Evolutionary conservation across 2,888 invertebrate genomes (phyloP).

Genomic region (Balanococcus diminutus): DNA sequence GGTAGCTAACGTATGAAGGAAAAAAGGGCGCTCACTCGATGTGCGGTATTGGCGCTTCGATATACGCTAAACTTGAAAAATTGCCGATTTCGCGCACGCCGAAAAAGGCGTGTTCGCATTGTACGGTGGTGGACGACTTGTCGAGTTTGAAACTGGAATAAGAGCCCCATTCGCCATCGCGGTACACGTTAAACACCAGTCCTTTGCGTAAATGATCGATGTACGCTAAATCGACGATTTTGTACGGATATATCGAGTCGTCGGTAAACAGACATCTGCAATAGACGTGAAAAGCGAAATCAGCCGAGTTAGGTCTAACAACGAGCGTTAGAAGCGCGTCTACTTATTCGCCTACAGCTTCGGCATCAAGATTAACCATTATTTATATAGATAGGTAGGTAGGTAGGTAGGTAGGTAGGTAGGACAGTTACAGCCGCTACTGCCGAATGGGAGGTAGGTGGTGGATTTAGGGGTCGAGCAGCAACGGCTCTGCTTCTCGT

Average conservation of each 20-base stretch:
- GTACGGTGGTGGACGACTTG: constrained; percentile 62
- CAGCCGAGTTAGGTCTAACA: no score
- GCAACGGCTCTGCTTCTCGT: no score
- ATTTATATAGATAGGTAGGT: no score
- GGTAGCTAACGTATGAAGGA: background rate
- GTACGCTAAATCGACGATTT: constrained; percentile 48
- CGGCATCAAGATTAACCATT: no score
- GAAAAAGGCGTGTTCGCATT: constrained; percentile 90
- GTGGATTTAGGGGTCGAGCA: no score
- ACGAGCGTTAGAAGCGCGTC: no score
- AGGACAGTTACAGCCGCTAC: no score
- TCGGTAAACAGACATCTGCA: constrained; percentile 48
- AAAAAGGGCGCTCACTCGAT: constrained; percentile 62
- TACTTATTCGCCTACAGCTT: no score
- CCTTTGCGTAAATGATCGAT: constrained; percentile 66
- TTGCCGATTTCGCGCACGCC: constrained; percentile 92
- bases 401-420: background rate
- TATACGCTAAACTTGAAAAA: constrained; percentile 89
- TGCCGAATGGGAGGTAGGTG: no score
- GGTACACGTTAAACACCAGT: constrained; percentile 83
- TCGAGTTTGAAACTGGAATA: constrained; percentile 80
- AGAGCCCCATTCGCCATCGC: constrained; percentile 79
- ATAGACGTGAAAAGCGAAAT: background rate
- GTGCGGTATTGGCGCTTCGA: constrained; percentile 80
- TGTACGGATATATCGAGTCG: constrained; percentile 48